Evolutionary conservation across 37 sponge, comb jelly and placozoan genomes (phyloP).

Genomic region (Mnemiopsis leidyi): DNA sequence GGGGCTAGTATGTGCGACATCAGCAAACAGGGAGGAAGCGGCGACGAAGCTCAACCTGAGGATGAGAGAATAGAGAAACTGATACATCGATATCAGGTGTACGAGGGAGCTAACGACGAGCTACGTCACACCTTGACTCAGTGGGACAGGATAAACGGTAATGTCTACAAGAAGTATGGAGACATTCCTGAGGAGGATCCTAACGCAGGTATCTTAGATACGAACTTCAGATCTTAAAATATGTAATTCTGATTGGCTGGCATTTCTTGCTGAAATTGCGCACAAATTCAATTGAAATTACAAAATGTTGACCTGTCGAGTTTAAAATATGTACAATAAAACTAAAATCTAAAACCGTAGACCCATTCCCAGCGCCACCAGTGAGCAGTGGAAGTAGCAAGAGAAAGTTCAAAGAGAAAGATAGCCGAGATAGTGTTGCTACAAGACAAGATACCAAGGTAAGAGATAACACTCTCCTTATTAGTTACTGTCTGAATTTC

Average conservation of each 20-base stretch:
- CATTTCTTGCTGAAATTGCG: too few species aligned
- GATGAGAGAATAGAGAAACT: conserved; percentile 27
- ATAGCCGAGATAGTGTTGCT: conserved; percentile 61
- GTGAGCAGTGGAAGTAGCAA: conserved; percentile 61
- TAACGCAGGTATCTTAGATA: conserved; percentile 21
- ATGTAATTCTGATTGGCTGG: neutral
- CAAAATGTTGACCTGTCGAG: too few species aligned
- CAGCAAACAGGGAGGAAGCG: conserved; percentile 51
- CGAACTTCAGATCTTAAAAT: neutral
- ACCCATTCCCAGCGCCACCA: conserved; percentile 46
- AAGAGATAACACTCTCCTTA: too few species aligned
- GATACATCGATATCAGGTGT: conserved; percentile 67
- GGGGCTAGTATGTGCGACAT: conserved; percentile 44
- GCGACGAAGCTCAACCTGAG: conserved; percentile 19
- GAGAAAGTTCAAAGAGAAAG: conserved; percentile 65
- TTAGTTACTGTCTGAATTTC: neutral
- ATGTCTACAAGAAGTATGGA: conserved; percentile 28
- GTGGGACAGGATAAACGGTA: conserved; percentile 79
- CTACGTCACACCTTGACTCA: conserved; percentile 70
- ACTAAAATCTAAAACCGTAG: conserved; percentile 16
- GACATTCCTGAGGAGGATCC: conserved; percentile 56
- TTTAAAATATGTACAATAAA: neutral
- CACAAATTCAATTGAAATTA: too few species aligned
- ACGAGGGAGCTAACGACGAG: conserved; percentile 50
- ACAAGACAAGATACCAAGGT: conserved; percentile 48